Evolutionary conservation across 2,888 invertebrate genomes (phyloP).

Genomic region (Dioctria linearis): DNA sequence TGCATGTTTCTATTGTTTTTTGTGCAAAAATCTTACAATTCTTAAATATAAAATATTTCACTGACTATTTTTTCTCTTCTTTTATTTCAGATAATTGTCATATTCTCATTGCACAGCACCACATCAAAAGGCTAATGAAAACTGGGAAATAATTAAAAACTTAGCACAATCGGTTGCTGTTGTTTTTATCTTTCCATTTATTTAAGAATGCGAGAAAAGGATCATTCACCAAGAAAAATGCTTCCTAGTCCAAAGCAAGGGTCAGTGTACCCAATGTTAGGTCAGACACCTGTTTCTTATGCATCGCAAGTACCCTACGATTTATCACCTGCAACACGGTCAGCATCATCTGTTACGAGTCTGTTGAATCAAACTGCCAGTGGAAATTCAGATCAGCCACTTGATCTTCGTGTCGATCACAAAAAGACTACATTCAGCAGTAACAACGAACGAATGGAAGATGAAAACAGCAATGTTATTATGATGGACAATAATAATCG

Average conservation of each 20-base stretch:
- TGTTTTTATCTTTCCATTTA: too few relatives aligned
- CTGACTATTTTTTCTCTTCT: not conserved
- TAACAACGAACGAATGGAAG: conserved; percentile 75
- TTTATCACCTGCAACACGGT: conserved; percentile 71
- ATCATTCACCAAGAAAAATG: conserved; percentile 93
- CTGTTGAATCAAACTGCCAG: conserved; percentile 68
- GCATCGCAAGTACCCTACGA: conserved; percentile 79
- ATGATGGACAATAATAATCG: conserved; percentile 64
- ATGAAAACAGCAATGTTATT: conserved; percentile 90
- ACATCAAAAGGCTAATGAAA: not conserved
- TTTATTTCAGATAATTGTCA: conserved; percentile 18
- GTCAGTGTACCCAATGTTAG: conserved; percentile 79
- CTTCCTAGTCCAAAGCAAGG: conserved; percentile 83
- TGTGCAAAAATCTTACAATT: not conserved
- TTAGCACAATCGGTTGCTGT: conserved; percentile 34
- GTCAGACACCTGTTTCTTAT: conserved; percentile 72
- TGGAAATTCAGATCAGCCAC: conserved; percentile 79
- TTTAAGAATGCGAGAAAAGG: conserved; percentile 85
- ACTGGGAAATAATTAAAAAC: not conserved
- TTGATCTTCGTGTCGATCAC: conserved; percentile 89
- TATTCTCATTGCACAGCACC: not conserved
- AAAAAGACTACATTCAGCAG: conserved; percentile 77
- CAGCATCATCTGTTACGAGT: conserved; percentile 70
- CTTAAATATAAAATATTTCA: not conserved
- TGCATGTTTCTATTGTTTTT: too few relatives aligned